Evolutionary conservation across 2,888 invertebrate genomes (phyloP), one percentile per base, ranked within the genome.

Genomic region (Acrocyrtus sp.): DNA sequence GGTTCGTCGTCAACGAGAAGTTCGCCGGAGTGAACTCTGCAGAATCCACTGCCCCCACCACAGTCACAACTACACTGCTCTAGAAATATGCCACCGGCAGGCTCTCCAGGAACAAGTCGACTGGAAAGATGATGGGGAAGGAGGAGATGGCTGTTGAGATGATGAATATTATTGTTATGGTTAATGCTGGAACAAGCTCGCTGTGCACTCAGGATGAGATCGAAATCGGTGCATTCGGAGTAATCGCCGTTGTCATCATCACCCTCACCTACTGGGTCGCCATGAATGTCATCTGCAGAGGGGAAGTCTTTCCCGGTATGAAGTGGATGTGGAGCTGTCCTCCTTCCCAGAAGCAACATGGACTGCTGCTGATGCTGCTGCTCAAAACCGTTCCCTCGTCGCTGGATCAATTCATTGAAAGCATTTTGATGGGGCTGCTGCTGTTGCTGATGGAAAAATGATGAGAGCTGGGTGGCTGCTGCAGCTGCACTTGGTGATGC

Each of bases 1-100:
- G 78, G 78, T 56, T 78, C 78, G 39, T 72, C 72, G 54, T 70
- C 72, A 47, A 69, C 72, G 47, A 43, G 41, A n/a, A n/a, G n/a
- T 34, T 29, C 74, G 61, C 43, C 51, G 51, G 53, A 34, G 12
- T 34, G 34, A 12, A 34, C 12, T 29, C 50, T 51, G 54, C 27
- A 26, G 61, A 43, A 34, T n/a, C n/a, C n/a, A 34, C 6, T 34
- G 34, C 34, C 34, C 5, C 6, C 6, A 12, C 69, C 60, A 61
- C 66, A 73, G 54, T 73, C 66, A 73, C 73, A 66, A 60, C 41
- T 50, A 60, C 74, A 68, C 58, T 63, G 63, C 45, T 62, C 62
- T n/a, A 61, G 48, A 48, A 62, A 65, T 41, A 62, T 43, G 15
- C 50, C 5, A 26, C 26, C 34, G 34, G 34, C 34, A 8, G 5